These are phyloP conservation scores for Calephelis perditalis DNA, from an alignment of 2,888 invertebrate species.

Conservation along the genomic window DNA sequence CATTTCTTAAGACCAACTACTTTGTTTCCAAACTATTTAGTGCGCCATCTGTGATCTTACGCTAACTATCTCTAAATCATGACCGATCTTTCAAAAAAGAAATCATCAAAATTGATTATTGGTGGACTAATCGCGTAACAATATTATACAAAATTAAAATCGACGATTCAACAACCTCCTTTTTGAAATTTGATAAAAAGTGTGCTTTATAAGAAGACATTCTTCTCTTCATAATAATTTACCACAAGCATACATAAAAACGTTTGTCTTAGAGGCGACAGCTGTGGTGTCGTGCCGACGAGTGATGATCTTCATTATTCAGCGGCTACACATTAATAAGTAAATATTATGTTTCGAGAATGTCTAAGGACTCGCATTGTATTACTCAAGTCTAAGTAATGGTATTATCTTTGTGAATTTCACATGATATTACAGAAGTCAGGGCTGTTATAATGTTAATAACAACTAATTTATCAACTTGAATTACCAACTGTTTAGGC, in stretches of 20 bases:
- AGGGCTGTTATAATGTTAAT: neutral
- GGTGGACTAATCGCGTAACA: no score
- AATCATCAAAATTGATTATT: no score
- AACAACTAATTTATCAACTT: conserved; percentile 1
- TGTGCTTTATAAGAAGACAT: neutral
- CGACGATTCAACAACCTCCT: no score
- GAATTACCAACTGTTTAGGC: neutral
- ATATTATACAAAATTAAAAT: no score
- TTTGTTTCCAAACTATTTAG: no score
- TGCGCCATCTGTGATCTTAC: no score
- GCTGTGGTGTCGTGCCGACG: conserved; percentile 15
- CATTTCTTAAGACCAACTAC: no score
- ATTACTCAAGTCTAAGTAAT: conserved; percentile 15
- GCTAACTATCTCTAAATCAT: no score
- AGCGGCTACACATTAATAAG: conserved; percentile 19
- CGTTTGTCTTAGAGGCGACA: conserved; percentile 11
- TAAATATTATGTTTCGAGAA: conserved; percentile 18
- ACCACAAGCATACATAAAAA: conserved; percentile 12
- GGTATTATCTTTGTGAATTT: conserved; percentile 10
- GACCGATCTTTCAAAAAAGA: no score
- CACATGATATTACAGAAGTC: conserved; percentile 8
- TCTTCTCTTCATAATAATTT: conserved; percentile 8
- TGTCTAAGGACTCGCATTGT: conserved; percentile 16
- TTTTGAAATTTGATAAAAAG: no score
- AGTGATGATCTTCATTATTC: conserved; percentile 20